These are phyloP conservation scores for Catostylus mosaicus DNA, from an alignment of 30 jellyfish, hydroid and myxozoan genomes.

Conservation along the genomic window DNA sequence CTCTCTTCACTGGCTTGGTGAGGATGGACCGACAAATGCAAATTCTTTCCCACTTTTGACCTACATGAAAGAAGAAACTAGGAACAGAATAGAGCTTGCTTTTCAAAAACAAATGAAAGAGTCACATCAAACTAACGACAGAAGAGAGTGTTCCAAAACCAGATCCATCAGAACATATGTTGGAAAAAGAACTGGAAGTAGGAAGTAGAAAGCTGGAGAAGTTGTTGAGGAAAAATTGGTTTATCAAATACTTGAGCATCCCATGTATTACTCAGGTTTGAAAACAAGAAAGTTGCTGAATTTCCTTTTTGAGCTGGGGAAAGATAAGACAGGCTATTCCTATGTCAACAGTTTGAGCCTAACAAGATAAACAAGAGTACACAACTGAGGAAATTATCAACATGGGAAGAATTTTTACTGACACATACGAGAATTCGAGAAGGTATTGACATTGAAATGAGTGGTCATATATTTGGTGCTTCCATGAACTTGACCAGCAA, in stretches of 20 bases:
- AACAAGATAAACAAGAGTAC: background rate
- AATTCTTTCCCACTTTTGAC: constrained; percentile 15
- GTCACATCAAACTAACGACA: background rate
- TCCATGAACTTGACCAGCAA: constrained; percentile 22
- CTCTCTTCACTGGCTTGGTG: constrained; percentile 51
- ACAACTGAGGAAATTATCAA: background rate
- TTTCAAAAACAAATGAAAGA: constrained; percentile 1
- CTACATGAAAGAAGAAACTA: background rate
- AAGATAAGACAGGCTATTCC: constrained; percentile 5
- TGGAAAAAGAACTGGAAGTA: background rate
- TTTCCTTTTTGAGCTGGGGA: constrained; percentile 4
- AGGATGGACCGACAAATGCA: constrained; percentile 27
- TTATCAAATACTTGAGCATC: background rate
- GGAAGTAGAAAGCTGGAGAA: background rate
- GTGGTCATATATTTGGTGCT: constrained; percentile 31
- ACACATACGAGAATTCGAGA: constrained; percentile 18
- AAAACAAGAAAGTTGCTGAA: constrained; percentile 21
- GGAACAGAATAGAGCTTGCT: constrained; percentile 11
- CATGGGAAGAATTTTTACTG: constrained; percentile 50
- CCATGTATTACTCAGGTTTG: constrained; percentile 35
- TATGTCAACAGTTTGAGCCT: constrained; percentile 14
- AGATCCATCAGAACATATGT: background rate
- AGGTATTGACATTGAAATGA: constrained; percentile 35
- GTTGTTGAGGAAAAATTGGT: background rate
- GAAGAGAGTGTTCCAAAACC: background rate